Evolutionary conservation across 2,113 vertebrate genomes (phyloP).

Genomic region (Plotosus lineatus): DNA sequence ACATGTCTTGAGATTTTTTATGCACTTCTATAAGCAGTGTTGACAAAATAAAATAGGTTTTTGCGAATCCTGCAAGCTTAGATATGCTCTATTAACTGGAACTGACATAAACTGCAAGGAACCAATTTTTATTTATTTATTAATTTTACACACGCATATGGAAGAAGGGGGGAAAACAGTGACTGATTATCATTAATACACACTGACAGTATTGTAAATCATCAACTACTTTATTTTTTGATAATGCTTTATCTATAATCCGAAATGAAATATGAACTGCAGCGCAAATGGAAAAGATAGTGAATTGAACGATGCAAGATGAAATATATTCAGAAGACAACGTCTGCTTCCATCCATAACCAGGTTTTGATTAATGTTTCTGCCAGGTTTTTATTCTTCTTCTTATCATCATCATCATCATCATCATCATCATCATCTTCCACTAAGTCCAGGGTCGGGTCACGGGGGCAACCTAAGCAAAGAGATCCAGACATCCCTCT

Average conservation of each 20-base stretch:
- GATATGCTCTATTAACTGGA: not conserved
- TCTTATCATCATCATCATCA: not conserved
- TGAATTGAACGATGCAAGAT: not conserved
- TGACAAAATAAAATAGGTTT: not conserved
- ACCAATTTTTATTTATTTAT: not conserved
- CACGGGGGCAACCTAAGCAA: no score
- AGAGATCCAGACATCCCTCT: no score
- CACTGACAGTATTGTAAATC: conserved; percentile 20
- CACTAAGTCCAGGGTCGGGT: no score
- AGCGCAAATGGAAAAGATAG: conserved; percentile 5
- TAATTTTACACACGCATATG: not conserved
- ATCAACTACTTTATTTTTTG: not conserved
- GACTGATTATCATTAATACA: conserved; percentile 18
- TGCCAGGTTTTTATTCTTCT: not conserved
- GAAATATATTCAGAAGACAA: not conserved
- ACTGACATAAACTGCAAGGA: not conserved
- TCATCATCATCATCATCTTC: not conserved
- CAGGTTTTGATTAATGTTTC: not conserved
- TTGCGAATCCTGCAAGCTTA: not conserved
- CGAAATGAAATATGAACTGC: conserved; percentile 26
- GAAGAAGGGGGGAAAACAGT: not conserved
- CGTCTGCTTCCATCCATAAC: not conserved
- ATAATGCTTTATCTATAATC: conserved; percentile 24
- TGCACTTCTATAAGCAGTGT: not conserved
- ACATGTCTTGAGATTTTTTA: not conserved